A percentile compares a stretch with the other conserved stretches of the same genome.
Conservation (phyloP, 2,797 vertebrate species). For the Synaphobranchus kaupii region DNA sequence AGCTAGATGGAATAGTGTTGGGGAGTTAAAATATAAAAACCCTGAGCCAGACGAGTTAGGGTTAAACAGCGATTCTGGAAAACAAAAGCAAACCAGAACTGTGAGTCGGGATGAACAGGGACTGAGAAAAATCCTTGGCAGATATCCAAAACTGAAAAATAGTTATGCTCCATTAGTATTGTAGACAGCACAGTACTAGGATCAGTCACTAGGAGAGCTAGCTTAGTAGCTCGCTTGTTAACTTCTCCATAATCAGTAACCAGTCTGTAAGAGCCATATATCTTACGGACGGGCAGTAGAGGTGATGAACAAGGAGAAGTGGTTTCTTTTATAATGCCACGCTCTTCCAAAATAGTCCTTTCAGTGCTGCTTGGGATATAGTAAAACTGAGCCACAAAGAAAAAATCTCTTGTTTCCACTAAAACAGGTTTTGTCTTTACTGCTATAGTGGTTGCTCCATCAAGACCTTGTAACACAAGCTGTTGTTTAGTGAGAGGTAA, state of each 20-base stretch:
- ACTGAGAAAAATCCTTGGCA: background rate
- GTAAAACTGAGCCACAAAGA: background rate
- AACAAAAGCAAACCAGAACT: background rate
- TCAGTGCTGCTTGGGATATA: background rate
- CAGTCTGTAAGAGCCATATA: background rate
- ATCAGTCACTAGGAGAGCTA: background rate
- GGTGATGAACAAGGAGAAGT: background rate
- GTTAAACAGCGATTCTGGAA: background rate
- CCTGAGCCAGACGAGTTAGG: background rate
- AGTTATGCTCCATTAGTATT: background rate
- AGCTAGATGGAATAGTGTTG: background rate
- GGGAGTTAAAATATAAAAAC: background rate
- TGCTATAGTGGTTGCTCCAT: no score
- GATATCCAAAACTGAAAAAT: background rate
- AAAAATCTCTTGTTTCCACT: background rate
- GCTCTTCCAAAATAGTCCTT: background rate
- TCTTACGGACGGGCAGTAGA: background rate
- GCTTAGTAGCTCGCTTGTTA: background rate
- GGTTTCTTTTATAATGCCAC: background rate
- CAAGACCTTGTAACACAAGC: background rate
- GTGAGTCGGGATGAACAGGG: background rate
- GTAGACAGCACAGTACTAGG: background rate
- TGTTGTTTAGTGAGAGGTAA: background rate
- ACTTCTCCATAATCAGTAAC: background rate
- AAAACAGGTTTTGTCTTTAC: no score